phyloP scores from a whole-genome alignment of 2,797 vertebrate genomes.

The Neopelma chrysocephalum region DNA sequence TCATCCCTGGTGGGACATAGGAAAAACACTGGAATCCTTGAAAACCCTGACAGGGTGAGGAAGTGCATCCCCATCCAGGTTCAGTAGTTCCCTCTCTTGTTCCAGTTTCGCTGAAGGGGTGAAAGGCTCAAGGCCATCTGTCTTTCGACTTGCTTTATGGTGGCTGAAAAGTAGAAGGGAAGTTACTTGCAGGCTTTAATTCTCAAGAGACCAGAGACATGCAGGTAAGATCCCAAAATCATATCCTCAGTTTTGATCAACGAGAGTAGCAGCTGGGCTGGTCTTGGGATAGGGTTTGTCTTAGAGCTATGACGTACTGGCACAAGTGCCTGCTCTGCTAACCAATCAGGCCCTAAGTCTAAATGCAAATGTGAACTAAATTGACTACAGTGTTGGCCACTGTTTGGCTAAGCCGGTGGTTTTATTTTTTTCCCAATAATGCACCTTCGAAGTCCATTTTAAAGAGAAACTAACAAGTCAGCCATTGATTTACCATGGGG shows the following conservation, averaged over 20 bases:
- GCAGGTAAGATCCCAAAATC: not conserved
- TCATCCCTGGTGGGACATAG: not conserved
- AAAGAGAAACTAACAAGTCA: constrained; percentile 48
- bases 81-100: not conserved
- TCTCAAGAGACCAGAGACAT: not conserved
- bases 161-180: not conserved
- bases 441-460: not conserved
- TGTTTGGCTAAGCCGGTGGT: not conserved
- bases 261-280: not conserved
- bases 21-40: constrained; percentile 44
- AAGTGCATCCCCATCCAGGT: not conserved
- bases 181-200: not conserved
- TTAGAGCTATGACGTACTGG: accelerated
- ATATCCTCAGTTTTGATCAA: not conserved
- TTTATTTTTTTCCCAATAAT: not conserved
- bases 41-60: not conserved
- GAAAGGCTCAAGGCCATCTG: not conserved
- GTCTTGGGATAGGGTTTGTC: not conserved
- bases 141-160: not conserved
- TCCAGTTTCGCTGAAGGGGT: not conserved
- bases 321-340: not conserved
- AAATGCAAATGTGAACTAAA: not conserved
- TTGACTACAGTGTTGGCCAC: not conserved
- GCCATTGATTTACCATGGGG: constrained; percentile 8
- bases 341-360: not conserved